Evolutionary conservation across 2,797 vertebrate genomes (phyloP).

Genomic region (Eulemur coronatus): DNA sequence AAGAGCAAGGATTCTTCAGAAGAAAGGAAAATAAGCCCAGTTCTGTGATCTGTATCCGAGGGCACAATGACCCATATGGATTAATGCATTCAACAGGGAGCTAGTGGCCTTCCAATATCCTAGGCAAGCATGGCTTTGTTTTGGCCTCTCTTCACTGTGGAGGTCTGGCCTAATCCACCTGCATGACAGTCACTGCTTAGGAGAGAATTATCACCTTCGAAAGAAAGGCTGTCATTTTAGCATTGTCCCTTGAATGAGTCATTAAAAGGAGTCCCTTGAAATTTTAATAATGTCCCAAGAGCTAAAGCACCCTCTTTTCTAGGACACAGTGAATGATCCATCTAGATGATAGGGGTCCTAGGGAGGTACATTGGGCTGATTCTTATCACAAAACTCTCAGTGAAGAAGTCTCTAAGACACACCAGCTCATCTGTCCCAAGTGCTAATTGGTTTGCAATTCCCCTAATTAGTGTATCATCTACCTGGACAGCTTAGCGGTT

Average conservation of each 20-base stretch:
- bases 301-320: background rate
- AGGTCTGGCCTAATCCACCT: background rate
- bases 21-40: background rate
- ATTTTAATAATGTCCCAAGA: background rate
- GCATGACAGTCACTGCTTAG: background rate
- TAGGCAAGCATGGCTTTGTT: background rate
- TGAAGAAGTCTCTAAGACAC: constrained; percentile 11
- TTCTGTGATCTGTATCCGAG: background rate
- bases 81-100: background rate
- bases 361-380: background rate
- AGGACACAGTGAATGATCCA: background rate
- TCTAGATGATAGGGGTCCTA: no score
- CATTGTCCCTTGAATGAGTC: background rate
- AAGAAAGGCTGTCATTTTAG: background rate
- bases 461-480: constrained; percentile 77
- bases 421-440: constrained; percentile 53
- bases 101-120: background rate
- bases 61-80: background rate
- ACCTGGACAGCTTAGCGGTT: constrained; percentile 72
- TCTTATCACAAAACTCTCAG: constrained; percentile 1
- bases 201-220: background rate
- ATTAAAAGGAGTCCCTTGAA: background rate
- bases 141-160: background rate
- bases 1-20: background rate
- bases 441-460: constrained; percentile 76